Evolutionary conservation across 2,113 vertebrate genomes (phyloP).

Genomic region (Phaetusa simplex): DNA sequence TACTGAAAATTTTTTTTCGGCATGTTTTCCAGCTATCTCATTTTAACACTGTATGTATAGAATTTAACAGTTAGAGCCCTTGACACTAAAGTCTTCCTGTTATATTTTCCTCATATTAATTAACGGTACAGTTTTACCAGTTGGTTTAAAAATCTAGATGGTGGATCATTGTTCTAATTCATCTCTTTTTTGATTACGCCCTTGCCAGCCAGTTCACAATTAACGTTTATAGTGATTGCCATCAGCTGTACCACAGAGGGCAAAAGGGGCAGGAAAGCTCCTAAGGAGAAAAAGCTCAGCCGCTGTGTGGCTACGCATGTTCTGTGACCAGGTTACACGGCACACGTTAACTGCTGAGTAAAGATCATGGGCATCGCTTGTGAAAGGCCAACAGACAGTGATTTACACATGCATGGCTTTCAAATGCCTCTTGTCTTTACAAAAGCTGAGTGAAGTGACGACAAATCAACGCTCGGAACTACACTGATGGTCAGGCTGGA

Average conservation of each 20-base stretch:
- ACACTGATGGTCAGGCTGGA: neutral
- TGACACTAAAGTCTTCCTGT: neutral
- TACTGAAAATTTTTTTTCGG: neutral
- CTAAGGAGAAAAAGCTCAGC: neutral
- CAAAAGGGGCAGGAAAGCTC: neutral
- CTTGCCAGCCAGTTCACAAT: neutral
- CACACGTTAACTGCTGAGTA: fast-evolving
- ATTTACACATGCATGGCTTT: fast-evolving
- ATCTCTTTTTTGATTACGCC: neutral
- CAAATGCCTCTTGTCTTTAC: neutral
- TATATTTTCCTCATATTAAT: neutral
- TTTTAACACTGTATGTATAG: neutral
- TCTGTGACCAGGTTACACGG: fast-evolving
- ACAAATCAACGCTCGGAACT: neutral
- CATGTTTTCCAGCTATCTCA: neutral
- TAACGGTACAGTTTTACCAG: neutral
- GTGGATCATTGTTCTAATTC: neutral
- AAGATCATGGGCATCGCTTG: neutral
- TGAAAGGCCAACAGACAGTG: neutral
- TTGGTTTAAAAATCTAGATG: neutral
- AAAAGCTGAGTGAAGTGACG: neutral
- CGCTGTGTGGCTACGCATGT: fast-evolving
- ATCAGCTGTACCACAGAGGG: neutral
- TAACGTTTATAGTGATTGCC: neutral
- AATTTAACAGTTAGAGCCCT: neutral